A percentile compares a stretch with the other conserved stretches of the same genome.
These are phyloP conservation scores for Phaedon cochleariae DNA, from an alignment of 2,888 invertebrate species.

Conservation along the genomic window DNA sequence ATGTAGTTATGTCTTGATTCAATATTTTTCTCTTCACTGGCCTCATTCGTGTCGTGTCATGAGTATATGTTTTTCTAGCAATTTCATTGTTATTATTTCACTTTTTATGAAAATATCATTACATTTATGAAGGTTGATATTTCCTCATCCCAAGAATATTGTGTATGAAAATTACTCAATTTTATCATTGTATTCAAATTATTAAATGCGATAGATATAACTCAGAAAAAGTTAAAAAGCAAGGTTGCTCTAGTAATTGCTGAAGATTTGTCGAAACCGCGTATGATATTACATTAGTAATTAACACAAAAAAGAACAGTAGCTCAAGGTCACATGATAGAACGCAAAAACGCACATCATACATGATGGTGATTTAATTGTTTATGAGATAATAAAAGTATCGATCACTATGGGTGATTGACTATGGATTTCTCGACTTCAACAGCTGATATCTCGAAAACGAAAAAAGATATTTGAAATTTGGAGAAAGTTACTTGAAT, in stretches of 20 bases:
- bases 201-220: not conserved
- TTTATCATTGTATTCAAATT: constrained; percentile 1
- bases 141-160: not conserved
- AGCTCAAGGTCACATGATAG: not conserved
- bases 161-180: not conserved
- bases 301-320: not conserved
- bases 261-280: not conserved
- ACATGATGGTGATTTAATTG: too few species aligned
- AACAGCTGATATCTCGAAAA: too few species aligned
- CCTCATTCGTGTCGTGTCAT: too few species aligned
- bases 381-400: too few species aligned
- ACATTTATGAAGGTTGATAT: not conserved
- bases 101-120: not conserved
- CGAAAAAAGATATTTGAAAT: too few species aligned
- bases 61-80: too few species aligned
- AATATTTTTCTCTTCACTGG: too few species aligned
- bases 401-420: too few species aligned
- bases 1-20: too few species aligned
- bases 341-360: not conserved
- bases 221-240: not conserved
- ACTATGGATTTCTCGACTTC: too few species aligned
- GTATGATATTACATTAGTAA: not conserved
- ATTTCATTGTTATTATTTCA: not conserved
- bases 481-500: too few species aligned
- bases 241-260: not conserved